A percentile compares a stretch with the other conserved stretches of the same genome.
These are phyloP conservation scores for Caenorhabditis sp. DNA, from an alignment of 2,888 invertebrate species.

Conservation along the genomic window DNA sequence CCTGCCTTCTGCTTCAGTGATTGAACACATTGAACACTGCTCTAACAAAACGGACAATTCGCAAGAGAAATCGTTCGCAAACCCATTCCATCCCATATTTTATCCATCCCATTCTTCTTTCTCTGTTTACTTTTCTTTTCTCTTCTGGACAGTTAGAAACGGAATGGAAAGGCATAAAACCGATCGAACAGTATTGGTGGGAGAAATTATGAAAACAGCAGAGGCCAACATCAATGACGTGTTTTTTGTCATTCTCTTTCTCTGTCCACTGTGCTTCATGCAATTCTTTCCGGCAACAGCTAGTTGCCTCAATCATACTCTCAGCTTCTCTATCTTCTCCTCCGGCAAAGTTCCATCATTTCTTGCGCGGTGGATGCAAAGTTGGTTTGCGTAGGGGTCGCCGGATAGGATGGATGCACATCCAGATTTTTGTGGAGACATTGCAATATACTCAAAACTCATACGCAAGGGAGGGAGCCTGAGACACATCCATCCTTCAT, in stretches of 20 bases:
- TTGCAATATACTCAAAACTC: not conserved
- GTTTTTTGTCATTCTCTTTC: not conserved
- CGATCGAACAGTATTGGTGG: constrained; percentile 10
- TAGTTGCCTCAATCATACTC: constrained; percentile 58
- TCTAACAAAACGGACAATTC: constrained; percentile 2
- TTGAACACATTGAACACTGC: not conserved
- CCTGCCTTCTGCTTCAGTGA: not conserved
- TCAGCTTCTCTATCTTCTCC: constrained; percentile 29
- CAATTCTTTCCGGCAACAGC: constrained; percentile 20
- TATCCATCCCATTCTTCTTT: not conserved
- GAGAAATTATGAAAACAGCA: constrained; percentile 11
- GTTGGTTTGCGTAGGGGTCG: not conserved
- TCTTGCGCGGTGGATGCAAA: not conserved
- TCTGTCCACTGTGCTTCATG: constrained; percentile 12
- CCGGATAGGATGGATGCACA: constrained; percentile 17
- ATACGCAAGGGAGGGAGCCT: not conserved
- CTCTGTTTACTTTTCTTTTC: constrained; percentile 28
- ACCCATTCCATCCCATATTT: constrained; percentile 9
- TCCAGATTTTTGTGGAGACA: constrained; percentile 7
- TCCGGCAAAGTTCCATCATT: constrained; percentile 2
- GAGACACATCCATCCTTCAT: not conserved
- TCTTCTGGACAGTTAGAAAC: not conserved
- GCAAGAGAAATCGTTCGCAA: constrained; percentile 36
- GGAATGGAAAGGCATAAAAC: not conserved
- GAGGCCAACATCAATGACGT: constrained; percentile 21